Percentiles rank a stretch among this genome's conserved stretches.
Evolutionary conservation across 2,888 invertebrate species (phyloP).

Genomic region (Andrena camellia): DNA sequence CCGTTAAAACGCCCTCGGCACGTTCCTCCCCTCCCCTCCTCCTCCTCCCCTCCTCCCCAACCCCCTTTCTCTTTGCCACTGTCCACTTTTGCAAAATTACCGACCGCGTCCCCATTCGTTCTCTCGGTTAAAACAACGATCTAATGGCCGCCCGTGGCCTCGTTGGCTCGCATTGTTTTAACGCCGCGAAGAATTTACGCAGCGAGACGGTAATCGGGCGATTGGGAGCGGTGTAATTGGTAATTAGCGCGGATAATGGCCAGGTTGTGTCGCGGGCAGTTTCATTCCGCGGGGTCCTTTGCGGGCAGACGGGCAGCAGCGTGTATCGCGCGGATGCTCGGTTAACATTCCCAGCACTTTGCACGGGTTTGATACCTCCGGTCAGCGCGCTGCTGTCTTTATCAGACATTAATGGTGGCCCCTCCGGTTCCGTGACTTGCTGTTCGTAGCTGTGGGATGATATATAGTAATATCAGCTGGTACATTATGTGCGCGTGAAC

Average conservation of each 20-base stretch:
- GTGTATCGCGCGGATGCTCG: no score
- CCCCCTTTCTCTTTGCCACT: background rate
- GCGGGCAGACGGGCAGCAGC: background rate
- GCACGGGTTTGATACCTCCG: background rate
- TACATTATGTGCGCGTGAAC: no score
- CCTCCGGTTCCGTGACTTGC: no score
- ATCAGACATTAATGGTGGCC: no score
- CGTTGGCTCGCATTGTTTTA: background rate
- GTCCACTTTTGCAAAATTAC: background rate
- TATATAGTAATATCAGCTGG: no score
- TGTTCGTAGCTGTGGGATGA: no score
- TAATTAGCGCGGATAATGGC: slow-evolving; percentile 26
- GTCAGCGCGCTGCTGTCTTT: background rate
- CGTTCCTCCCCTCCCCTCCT: background rate
- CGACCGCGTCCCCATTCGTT: no score
- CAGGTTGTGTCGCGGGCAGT: background rate
- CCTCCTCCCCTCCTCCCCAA: background rate
- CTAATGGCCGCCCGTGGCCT: no score
- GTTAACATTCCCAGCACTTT: background rate
- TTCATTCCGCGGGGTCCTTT: slow-evolving; percentile 9
- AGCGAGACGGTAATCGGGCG: slow-evolving; percentile 17
- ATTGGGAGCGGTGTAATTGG: slow-evolving; percentile 27
- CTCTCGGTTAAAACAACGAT: background rate
- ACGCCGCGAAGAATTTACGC: slow-evolving; percentile 17
- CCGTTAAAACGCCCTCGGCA: background rate